Evolutionary conservation across 1,140 invertebrate genomes (phyloP).

Genomic region (Plutomurus gul): DNA sequence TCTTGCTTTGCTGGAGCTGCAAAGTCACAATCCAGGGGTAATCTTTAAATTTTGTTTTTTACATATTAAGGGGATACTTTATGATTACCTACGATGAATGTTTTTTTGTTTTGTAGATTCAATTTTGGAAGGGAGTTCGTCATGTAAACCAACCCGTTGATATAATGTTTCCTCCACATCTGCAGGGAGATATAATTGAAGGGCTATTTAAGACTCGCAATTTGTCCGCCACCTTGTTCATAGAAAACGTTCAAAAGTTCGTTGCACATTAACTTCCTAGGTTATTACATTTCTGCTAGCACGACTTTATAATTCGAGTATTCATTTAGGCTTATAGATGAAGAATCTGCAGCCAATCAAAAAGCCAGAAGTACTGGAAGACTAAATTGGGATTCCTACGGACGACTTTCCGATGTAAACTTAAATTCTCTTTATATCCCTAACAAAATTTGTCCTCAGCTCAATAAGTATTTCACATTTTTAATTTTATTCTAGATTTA

Average conservation of each 20-base stretch:
- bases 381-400: slow-evolving; percentile 43
- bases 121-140: slow-evolving; percentile 32
- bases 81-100: too few relatives aligned
- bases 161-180: slow-evolving; percentile 45
- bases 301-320: background rate
- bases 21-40: too few relatives aligned
- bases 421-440: too few relatives aligned
- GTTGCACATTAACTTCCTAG: background rate
- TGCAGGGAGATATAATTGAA: slow-evolving; percentile 30
- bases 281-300: background rate
- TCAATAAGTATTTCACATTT: background rate
- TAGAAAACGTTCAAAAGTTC: slow-evolving; percentile 41
- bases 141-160: slow-evolving; percentile 35
- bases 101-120: background rate
- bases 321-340: slow-evolving; percentile 37
- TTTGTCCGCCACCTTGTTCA: background rate
- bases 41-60: too few relatives aligned
- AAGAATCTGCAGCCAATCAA: background rate
- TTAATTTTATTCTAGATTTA: slow-evolving; percentile 30
- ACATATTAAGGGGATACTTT: too few relatives aligned
- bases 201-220: background rate
- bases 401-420: slow-evolving; percentile 18
- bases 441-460: too few relatives aligned
- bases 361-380: background rate
- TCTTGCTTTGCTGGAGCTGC: too few relatives aligned